Evolutionary conservation across 2,113 vertebrate species (phyloP), one percentile per base, ranked within the genome.

Genomic region (Pandion haliaetus): DNA sequence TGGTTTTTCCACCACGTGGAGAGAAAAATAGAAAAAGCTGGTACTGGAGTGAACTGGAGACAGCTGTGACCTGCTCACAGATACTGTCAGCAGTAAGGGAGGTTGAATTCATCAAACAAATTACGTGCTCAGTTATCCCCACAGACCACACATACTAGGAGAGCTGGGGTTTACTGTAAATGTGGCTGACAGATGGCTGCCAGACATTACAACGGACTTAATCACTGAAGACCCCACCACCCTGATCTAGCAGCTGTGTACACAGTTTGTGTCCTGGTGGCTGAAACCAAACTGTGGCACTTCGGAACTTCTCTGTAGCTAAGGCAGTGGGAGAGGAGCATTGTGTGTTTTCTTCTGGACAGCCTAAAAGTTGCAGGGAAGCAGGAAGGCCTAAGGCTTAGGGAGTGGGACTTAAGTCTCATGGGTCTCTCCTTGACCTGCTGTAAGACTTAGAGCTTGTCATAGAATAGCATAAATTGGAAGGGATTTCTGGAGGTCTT

Each of bases 81-180:
- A 90, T n/a, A 19, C 28, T 85, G 92, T 49, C 84, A 92, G 92
- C 45, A 62, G 45, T 15, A 40, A 88, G 54, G 79, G 44, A 67
- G n/a, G 71, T 19, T 73, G 52, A 93, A 87, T 72, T 74, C 9
- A 70, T 59, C 69, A 34, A 44, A 76, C 61, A 78, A 92, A 71
- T 47, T 6, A 23, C n/a, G 82, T 77, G 86, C 82, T 86, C 36
- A 31, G 44, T 50, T 54, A 13, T 73, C 54, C 84, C 70, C 87
- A 19, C 58, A 88, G 96, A 77, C 88, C 95, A 90, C 96, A 86
- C 97, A 83, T 15, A 79, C 24, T 65, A 47, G 72, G 58, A 50
- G 70, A 88, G 63, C 47, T 58, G 90, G 54, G 49, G 10, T 67
- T 65, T 77, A 12, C 57, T 79, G 84, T 74, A 59, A 55, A 25